phyloP scores from a whole-genome alignment of 2,888 invertebrate species.

The Hirtodrosophila cameraria region DNA sequence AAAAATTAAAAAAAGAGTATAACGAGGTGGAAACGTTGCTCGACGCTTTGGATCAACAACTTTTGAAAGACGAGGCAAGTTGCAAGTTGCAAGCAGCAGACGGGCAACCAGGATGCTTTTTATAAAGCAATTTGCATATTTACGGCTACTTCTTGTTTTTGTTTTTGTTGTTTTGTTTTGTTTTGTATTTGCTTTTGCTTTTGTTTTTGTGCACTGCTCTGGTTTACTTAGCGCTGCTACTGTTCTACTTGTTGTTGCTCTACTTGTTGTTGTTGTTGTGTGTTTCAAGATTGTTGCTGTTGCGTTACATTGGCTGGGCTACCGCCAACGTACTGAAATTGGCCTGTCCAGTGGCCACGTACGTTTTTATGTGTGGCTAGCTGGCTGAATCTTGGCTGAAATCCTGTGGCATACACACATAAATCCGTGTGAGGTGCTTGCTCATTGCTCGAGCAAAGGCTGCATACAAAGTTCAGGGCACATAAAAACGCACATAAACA shows the following conservation, averaged over 20 bases:
- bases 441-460: slow-evolving; percentile 25
- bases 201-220: slow-evolving; percentile 5
- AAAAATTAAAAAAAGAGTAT: too few species aligned
- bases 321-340: slow-evolving; percentile 25
- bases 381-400: slow-evolving; percentile 13
- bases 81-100: slow-evolving; percentile 13
- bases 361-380: slow-evolving; percentile 28
- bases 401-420: slow-evolving; percentile 31
- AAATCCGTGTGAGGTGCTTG: slow-evolving; percentile 34
- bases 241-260: slow-evolving; percentile 17
- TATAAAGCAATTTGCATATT: slow-evolving; percentile 64
- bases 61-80: slow-evolving; percentile 3
- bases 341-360: slow-evolving; percentile 42
- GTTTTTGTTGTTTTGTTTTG: too few species aligned
- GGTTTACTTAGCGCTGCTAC: slow-evolving; percentile 9
- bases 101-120: slow-evolving; percentile 38
- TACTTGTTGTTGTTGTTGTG: slow-evolving; percentile 20
- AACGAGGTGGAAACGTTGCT: slow-evolving; percentile 2
- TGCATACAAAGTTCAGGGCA: slow-evolving; percentile 63
- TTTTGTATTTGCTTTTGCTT: not conserved
- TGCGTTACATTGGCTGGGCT: slow-evolving; percentile 2
- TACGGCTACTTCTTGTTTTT: slow-evolving; percentile 18
- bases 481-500: slow-evolving; percentile 72
- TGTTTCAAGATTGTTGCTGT: slow-evolving; percentile 20
- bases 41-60: slow-evolving; percentile 14